Conservation (phyloP, 2,113 vertebrate genomes). For the Etheostoma spectabile region DNA sequence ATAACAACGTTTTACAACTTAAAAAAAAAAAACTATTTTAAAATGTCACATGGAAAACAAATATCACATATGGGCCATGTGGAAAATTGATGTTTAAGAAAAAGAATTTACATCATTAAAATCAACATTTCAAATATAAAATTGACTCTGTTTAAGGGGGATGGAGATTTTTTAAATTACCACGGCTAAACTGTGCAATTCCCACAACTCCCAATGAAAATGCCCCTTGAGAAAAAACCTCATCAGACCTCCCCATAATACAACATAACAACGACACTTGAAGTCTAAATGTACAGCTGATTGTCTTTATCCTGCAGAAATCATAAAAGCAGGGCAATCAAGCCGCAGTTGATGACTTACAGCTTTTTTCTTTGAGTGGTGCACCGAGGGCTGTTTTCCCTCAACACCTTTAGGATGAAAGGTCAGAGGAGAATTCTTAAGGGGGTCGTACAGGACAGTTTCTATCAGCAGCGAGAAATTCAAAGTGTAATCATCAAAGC, state of each 20-base stretch:
- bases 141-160: not conserved
- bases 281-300: slow-evolving; percentile 17
- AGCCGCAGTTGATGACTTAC: not conserved
- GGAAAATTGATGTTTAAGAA: not conserved
- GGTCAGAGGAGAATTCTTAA: not conserved
- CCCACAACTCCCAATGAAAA: slow-evolving; percentile 8
- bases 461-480: slow-evolving; percentile 17
- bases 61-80: not conserved
- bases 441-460: not conserved
- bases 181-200: not conserved
- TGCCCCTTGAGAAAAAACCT: slow-evolving; percentile 23
- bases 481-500: slow-evolving; percentile 20
- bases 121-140: not conserved
- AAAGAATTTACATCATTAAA: not conserved
- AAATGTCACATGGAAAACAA: not conserved
- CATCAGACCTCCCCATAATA: not conserved
- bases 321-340: slow-evolving; percentile 9
- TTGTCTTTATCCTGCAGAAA: slow-evolving; percentile 8
- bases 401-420: not conserved
- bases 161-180: not conserved
- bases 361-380: slow-evolving; percentile 23
- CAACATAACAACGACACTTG: not conserved
- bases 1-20: no score
- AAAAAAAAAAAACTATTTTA: no score
- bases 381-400: not conserved